These are phyloP conservation scores for Botia kubotai DNA, from an alignment of 2,797 vertebrate species.

Conservation along the genomic window DNA sequence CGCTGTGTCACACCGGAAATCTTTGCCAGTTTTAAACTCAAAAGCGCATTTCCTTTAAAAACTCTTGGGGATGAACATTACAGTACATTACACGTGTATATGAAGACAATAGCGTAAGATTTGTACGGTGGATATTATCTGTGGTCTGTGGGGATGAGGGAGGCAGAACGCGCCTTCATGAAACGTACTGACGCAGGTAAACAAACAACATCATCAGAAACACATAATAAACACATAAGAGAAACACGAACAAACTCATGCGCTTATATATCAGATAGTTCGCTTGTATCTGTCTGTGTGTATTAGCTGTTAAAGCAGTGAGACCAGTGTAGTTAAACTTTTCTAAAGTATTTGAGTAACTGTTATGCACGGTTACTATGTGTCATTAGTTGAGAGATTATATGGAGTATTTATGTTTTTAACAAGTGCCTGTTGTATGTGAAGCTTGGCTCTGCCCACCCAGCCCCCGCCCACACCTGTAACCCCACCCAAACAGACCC, in stretches of 20 bases:
- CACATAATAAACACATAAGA: too few species aligned
- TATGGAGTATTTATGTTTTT: too few species aligned
- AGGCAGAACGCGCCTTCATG: slow-evolving; percentile 73
- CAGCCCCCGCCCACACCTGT: background rate
- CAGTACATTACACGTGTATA: too few species aligned
- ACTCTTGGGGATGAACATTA: background rate
- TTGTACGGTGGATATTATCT: slow-evolving; percentile 63
- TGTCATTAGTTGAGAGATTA: too few species aligned
- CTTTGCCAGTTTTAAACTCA: background rate
- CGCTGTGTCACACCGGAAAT: slow-evolving; percentile 37
- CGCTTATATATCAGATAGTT: background rate
- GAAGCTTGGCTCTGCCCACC: background rate
- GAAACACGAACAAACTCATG: background rate
- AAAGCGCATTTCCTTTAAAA: background rate
- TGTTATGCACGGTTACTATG: too few species aligned
- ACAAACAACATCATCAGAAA: slow-evolving; percentile 34
- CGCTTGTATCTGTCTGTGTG: background rate
- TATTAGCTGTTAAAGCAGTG: background rate
- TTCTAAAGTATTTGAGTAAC: too few species aligned
- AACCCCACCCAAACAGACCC: background rate
- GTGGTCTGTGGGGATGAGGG: slow-evolving; percentile 57
- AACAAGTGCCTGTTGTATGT: too few species aligned
- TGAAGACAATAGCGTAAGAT: background rate
- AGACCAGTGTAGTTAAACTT: too few species aligned
- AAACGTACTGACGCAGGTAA: slow-evolving; percentile 66